Evolutionary conservation across 2,888 invertebrate genomes (phyloP), one percentile per base, ranked within the genome.

Genomic region (Acheta domesticus): DNA sequence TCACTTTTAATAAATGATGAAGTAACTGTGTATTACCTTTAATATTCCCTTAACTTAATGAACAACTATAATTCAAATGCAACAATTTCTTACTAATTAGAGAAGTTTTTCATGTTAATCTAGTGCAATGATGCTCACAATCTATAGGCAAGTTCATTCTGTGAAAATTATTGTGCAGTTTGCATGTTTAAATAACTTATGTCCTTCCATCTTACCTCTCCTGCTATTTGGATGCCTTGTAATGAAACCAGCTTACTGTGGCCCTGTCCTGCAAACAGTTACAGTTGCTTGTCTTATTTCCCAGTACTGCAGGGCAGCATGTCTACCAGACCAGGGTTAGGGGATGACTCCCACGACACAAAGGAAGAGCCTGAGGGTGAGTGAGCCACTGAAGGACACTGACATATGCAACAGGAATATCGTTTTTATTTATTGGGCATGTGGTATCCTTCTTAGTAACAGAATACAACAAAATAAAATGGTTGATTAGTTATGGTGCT

Each of bases 281-380:
- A 73, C 73, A 78, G n/a, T 8, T 62, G 73, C 73, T 78, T 78
- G 73, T 74, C 21, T 80, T 81, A 78, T 80, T 81, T 77, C 78
- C 21, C 78, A 81, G 81, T 80, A 49, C 74, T 81, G 79, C 81
- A 81, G 79, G 80, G 77, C 48, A 78, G 76, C 20, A 78, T 81
- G 16, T 21, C 81, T 19, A 77, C 80, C 74, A 79, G 77, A 48
- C 86, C 87, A 49, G 84, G 85, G 12, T 86, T 86, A 82, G 86
- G 85, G 79, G 86, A 87, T 78, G 86, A 86, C 83, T 85, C 85
- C 77, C 83, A 85, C 48, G 87, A 87, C 76, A 84, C 86, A 12
- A 86, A 85, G 81, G 87, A 87, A 76, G 87, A 87, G 76, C 85
- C 84, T 21, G 87, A 87, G 80, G 86, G 87, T 87, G 80, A 83